Evolutionary conservation across 2,888 invertebrate genomes (phyloP).

Genomic region (Drosophila rubida): DNA sequence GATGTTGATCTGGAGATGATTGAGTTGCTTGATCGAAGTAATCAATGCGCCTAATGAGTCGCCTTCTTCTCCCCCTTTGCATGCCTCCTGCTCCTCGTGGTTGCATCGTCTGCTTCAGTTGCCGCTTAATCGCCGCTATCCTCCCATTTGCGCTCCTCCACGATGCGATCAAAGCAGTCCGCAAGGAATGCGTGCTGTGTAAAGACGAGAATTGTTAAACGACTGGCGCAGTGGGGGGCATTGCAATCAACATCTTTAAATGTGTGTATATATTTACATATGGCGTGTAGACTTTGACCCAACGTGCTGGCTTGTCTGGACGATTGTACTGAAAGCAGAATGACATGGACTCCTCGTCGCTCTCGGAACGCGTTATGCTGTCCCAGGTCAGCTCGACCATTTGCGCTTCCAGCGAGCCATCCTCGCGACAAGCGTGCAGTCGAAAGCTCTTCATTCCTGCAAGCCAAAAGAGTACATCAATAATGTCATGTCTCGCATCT

Average conservation of each 20-base stretch:
- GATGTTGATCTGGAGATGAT: slow-evolving; percentile 42
- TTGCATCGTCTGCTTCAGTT: neutral
- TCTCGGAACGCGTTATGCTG: slow-evolving; percentile 92
- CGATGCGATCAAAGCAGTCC: slow-evolving; percentile 98
- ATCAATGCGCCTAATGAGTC: slow-evolving; percentile 29
- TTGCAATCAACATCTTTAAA: no score
- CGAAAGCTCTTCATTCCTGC: slow-evolving; percentile 88
- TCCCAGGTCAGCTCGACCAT: slow-evolving; percentile 94
- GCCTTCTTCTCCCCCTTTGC: neutral
- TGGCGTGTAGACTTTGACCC: slow-evolving; percentile 94
- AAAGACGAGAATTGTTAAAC: no score
- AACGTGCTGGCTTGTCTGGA: slow-evolving; percentile 91
- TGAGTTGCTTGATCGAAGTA: slow-evolving; percentile 26
- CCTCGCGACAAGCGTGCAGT: slow-evolving; percentile 93
- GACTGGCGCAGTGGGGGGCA: no score
- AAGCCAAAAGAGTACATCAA: neutral
- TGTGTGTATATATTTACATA: no score
- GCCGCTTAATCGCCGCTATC: slow-evolving; percentile 91
- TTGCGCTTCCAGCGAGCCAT: slow-evolving; percentile 91
- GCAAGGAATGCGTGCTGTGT: slow-evolving; percentile 84
- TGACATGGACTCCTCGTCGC: slow-evolving; percentile 96
- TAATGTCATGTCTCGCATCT: no score
- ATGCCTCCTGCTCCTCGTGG: neutral
- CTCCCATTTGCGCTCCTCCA: slow-evolving; percentile 95
- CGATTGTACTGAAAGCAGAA: slow-evolving; percentile 95